phyloP scores from a whole-genome alignment of 2,113 vertebrate species.

The Xiphorhynchus elegans region DNA sequence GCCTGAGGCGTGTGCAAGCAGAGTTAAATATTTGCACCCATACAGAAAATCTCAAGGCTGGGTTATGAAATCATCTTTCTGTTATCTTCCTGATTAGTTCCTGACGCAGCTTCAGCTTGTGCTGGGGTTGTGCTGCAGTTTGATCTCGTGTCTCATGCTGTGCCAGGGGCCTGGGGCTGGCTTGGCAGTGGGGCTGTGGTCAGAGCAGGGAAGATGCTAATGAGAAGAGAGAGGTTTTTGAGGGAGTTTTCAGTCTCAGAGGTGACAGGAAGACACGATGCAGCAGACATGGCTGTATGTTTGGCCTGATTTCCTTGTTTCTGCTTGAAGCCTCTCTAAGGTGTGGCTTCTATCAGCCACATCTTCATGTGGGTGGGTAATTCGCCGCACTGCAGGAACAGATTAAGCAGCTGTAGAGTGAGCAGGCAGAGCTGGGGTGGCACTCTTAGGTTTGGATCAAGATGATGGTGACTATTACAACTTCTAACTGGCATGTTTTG shows the following conservation, averaged over 20 bases:
- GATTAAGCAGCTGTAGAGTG: background rate
- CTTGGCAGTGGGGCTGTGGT: background rate
- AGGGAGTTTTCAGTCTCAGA: background rate
- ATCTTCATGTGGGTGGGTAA: background rate
- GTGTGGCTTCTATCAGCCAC: background rate
- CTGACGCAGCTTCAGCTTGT: background rate
- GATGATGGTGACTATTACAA: background rate
- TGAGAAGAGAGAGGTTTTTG: background rate
- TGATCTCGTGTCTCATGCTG: background rate
- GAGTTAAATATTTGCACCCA: background rate
- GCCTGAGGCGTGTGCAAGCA: background rate
- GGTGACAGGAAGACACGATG: background rate
- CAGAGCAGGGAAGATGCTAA: background rate
- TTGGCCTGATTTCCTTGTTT: conserved; percentile 17
- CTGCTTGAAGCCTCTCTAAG: conserved; percentile 19
- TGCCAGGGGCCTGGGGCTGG: background rate
- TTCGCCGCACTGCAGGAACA: background rate
- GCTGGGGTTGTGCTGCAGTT: background rate
- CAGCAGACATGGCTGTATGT: background rate
- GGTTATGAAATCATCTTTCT: background rate
- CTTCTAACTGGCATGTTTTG: background rate
- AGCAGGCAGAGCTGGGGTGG: background rate
- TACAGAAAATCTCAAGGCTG: background rate
- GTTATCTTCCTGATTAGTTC: background rate
- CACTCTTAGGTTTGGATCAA: background rate